These are phyloP conservation scores for Cichladusa arquata DNA, from an alignment of 2,113 vertebrate genomes.

Conservation along the genomic window DNA sequence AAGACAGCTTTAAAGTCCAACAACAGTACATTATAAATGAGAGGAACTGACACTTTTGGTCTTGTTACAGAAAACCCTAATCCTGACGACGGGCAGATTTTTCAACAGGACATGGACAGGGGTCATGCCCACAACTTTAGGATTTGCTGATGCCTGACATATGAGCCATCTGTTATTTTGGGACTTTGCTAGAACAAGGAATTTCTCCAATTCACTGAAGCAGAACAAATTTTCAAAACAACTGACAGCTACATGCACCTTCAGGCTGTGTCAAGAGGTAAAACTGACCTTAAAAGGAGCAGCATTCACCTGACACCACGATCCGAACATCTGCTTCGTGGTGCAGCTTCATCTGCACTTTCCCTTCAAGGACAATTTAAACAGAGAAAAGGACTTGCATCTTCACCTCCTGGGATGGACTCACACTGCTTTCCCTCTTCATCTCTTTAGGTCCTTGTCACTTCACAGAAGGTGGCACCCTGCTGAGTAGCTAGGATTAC, in stretches of 20 bases:
- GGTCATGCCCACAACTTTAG: neutral
- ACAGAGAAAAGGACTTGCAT: slow-evolving; percentile 19
- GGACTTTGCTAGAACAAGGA: neutral
- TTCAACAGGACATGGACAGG: neutral
- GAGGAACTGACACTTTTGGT: neutral
- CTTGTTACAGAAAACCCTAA: neutral
- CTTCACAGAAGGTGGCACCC: slow-evolving; percentile 31
- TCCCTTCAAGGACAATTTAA: slow-evolving; percentile 47
- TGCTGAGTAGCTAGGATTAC: slow-evolving; percentile 23
- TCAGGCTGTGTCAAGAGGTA: neutral
- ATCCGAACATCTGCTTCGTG: neutral
- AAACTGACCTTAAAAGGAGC: neutral
- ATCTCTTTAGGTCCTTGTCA: slow-evolving; percentile 50
- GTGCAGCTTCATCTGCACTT: neutral
- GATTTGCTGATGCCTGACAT: slow-evolving; percentile 4
- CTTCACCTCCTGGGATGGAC: neutral
- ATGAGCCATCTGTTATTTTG: slow-evolving; percentile 6
- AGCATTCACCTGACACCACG: neutral
- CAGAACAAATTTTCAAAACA: neutral
- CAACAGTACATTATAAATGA: neutral
- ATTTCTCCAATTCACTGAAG: slow-evolving; percentile 6
- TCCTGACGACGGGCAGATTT: neutral
- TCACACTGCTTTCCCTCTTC: slow-evolving; percentile 26
- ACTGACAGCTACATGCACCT: neutral
- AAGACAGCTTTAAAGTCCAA: neutral